These are phyloP conservation scores for Conus betulinus DNA, from an alignment of 1,140 invertebrate species.

Conservation along the genomic window DNA sequence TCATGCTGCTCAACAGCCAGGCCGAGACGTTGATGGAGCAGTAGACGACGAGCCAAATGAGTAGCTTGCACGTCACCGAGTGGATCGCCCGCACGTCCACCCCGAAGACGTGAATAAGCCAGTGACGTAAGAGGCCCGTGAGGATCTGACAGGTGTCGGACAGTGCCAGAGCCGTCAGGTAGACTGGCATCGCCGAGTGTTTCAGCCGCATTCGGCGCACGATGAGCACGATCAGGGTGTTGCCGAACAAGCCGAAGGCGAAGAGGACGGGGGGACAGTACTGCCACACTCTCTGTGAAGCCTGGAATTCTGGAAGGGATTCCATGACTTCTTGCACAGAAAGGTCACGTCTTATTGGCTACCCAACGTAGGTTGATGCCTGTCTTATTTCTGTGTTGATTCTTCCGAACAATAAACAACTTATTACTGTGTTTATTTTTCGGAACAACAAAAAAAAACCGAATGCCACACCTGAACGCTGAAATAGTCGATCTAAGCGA, in stretches of 20 bases:
- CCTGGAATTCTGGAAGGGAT: neutral
- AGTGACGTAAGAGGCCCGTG: slow-evolving; percentile 54
- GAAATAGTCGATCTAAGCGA: too few relatives aligned
- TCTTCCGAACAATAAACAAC: too few relatives aligned
- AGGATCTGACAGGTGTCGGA: slow-evolving; percentile 53
- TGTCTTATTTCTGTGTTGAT: too few relatives aligned
- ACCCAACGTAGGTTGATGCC: too few relatives aligned
- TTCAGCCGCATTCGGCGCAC: slow-evolving; percentile 29
- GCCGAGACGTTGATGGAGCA: slow-evolving; percentile 42
- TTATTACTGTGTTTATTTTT: too few relatives aligned
- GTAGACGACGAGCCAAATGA: slow-evolving; percentile 52
- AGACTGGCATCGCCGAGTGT: slow-evolving; percentile 45
- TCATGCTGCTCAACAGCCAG: slow-evolving; percentile 59
- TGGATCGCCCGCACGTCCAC: slow-evolving; percentile 47
- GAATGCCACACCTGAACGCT: too few relatives aligned
- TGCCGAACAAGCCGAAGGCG: slow-evolving; percentile 52
- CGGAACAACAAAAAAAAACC: too few relatives aligned
- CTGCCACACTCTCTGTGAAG: slow-evolving; percentile 5
- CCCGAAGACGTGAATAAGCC: slow-evolving; percentile 50
- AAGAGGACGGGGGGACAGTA: slow-evolving; percentile 49
- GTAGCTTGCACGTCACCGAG: slow-evolving; percentile 51
- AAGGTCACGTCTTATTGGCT: too few relatives aligned
- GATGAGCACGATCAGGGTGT: slow-evolving; percentile 48
- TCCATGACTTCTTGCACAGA: neutral
- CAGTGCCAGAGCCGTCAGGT: slow-evolving; percentile 48